Conservation (phyloP, 2,797 vertebrate genomes). For the Arvicola amphibius region DNA sequence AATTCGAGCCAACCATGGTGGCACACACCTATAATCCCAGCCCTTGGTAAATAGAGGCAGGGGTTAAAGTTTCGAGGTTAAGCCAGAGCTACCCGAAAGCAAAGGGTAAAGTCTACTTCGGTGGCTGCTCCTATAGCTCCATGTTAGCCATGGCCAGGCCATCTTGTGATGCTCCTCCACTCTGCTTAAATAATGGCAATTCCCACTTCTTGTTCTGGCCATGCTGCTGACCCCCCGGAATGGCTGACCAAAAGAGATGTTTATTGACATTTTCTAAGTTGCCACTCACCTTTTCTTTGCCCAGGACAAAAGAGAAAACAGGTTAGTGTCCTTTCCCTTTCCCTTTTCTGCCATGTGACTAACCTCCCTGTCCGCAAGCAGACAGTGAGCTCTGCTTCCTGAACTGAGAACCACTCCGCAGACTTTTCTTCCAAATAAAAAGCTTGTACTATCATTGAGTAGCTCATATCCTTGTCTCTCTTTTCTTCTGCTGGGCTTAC, state of each 20-base stretch:
- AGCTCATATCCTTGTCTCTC: not conserved
- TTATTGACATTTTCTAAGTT: not conserved
- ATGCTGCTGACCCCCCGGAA: not conserved
- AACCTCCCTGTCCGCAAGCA: not conserved
- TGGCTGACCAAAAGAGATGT: not conserved
- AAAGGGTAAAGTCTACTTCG: not conserved
- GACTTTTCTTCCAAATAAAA: not conserved
- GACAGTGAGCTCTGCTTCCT: not conserved
- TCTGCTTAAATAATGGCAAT: not conserved
- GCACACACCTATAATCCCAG: not conserved
- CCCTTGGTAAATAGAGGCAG: not conserved
- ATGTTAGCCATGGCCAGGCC: not conserved
- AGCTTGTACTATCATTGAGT: not conserved
- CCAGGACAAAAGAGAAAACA: not conserved
- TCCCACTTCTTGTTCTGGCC: not conserved
- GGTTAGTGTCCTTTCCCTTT: not conserved
- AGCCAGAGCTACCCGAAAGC: not conserved
- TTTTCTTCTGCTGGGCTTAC: not conserved
- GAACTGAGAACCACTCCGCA: not conserved
- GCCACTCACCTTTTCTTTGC: not conserved
- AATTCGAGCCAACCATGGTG: not conserved
- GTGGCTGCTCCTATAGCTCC: not conserved
- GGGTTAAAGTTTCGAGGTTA: not conserved
- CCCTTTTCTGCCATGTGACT: not conserved
- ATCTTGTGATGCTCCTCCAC: not conserved